A percentile compares a stretch with the other conserved stretches of the same genome.
These are phyloP conservation scores for Sinotaia quadrata DNA, from an alignment of 2,888 invertebrate species.

Conservation along the genomic window DNA sequence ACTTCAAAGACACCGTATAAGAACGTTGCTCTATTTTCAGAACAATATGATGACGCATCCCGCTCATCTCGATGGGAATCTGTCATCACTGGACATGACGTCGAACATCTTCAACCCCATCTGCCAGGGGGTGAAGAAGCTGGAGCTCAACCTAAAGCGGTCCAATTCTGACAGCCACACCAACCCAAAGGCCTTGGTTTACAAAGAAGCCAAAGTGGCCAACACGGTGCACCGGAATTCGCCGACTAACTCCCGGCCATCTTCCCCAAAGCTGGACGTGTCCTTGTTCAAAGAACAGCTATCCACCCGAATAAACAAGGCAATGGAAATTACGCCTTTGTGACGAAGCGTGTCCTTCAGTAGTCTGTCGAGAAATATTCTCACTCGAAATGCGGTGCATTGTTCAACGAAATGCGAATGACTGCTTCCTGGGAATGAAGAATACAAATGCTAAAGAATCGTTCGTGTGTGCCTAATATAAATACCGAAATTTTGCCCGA, in stretches of 20 bases:
- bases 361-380: too few relatives aligned
- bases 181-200: neutral
- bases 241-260: constrained; percentile 22
- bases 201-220: constrained; percentile 30
- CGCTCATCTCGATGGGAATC: neutral
- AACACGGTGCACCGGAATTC: constrained; percentile 37
- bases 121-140: constrained; percentile 8
- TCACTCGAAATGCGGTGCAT: too few relatives aligned
- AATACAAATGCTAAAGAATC: too few relatives aligned
- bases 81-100: constrained; percentile 30
- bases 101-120: constrained; percentile 33
- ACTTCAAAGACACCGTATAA: too few relatives aligned
- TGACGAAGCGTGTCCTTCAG: neutral
- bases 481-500: too few relatives aligned
- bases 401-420: too few relatives aligned
- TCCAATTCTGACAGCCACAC: constrained; percentile 17
- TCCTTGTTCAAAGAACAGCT: constrained; percentile 35
- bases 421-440: too few relatives aligned
- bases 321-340: constrained; percentile 21
- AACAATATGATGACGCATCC: constrained; percentile 8
- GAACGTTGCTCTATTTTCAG: too few relatives aligned
- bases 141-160: constrained; percentile 1
- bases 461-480: too few relatives aligned
- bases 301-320: constrained; percentile 24
- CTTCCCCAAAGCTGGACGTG: constrained; percentile 33